These are phyloP conservation scores for Drosophila ogumai DNA, from an alignment of 1,140 invertebrate genomes.

Conservation along the genomic window DNA sequence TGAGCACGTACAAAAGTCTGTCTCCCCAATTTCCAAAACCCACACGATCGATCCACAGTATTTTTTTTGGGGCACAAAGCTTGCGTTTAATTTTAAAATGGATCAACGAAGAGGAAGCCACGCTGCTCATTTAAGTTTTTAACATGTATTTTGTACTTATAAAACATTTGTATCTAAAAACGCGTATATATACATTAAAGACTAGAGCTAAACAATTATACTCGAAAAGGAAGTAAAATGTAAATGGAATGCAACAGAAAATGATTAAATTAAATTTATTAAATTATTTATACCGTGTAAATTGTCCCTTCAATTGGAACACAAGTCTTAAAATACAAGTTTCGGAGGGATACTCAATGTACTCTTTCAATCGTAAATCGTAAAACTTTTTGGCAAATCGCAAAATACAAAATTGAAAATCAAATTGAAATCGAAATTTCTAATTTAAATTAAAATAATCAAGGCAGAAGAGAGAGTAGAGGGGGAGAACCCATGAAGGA, in stretches of 20 bases:
- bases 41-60: conserved; percentile 49
- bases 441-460: conserved; percentile 21
- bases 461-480: background rate
- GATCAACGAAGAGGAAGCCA: conserved; percentile 43
- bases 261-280: conserved; percentile 60
- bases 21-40: conserved; percentile 26
- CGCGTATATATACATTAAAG: conserved; percentile 32
- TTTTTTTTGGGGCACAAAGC: conserved; percentile 70
- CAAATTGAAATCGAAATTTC: conserved; percentile 36
- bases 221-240: conserved; percentile 54
- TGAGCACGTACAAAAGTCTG: conserved; percentile 50
- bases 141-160: conserved; percentile 78
- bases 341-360: conserved; percentile 3
- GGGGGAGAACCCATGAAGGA: background rate
- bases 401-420: conserved; percentile 7
- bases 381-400: conserved; percentile 41
- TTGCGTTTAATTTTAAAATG: conserved; percentile 47
- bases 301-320: conserved; percentile 42
- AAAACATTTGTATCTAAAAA: conserved; percentile 53
- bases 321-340: background rate
- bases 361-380: conserved; percentile 33
- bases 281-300: conserved; percentile 72
- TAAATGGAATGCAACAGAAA: conserved; percentile 56
- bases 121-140: conserved; percentile 78
- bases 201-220: conserved; percentile 54